Evolutionary conservation across 2,888 invertebrate species (phyloP).

Genomic region (Nephrotoma guestfalica): DNA sequence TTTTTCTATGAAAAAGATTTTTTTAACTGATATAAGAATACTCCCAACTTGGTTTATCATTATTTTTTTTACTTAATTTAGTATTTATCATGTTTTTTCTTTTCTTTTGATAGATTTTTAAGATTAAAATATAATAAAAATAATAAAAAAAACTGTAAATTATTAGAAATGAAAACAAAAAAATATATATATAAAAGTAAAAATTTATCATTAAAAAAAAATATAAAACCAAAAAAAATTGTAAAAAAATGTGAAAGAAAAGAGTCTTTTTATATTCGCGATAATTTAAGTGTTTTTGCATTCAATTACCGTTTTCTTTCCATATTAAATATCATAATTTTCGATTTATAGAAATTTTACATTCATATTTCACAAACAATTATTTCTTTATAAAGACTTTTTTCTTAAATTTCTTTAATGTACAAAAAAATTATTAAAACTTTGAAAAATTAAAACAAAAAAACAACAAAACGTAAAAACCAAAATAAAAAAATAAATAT

Average conservation of each 20-base stretch:
- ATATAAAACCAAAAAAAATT: background rate
- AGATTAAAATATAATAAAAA: background rate
- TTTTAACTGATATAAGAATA: background rate
- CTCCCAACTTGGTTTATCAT: background rate
- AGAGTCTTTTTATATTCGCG: background rate
- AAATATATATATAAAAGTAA: background rate
- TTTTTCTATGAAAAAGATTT: background rate
- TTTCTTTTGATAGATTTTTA: background rate
- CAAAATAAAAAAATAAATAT: background rate
- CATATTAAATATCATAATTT: background rate
- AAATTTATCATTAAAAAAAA: background rate
- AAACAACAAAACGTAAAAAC: background rate
- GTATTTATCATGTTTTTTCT: background rate
- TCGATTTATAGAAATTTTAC: background rate
- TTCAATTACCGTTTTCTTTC: background rate
- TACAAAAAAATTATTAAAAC: background rate
- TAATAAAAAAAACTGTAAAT: background rate
- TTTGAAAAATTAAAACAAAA: background rate
- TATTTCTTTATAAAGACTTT: background rate
- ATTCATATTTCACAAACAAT: background rate
- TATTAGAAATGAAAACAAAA: background rate
- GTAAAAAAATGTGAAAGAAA: background rate
- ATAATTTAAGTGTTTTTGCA: background rate
- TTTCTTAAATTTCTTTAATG: background rate
- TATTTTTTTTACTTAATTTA: background rate